These are phyloP conservation scores for Gouania willdenowi DNA, from an alignment of 2,797 vertebrate species.

Conservation along the genomic window DNA sequence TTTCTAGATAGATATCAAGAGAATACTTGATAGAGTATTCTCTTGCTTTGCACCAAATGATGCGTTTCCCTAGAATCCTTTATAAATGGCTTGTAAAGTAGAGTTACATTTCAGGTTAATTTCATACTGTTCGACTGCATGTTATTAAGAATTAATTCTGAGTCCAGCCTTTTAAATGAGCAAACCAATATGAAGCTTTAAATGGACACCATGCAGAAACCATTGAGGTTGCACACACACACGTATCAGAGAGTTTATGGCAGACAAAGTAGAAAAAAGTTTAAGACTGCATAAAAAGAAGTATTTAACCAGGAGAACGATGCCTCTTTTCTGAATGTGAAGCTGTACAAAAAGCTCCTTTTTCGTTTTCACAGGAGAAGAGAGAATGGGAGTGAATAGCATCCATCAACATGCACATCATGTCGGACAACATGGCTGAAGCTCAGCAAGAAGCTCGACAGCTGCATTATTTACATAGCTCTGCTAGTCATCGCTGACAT, in stretches of 20 bases:
- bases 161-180: too few relatives aligned
- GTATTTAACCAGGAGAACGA: background rate
- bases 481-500: slow-evolving; percentile 44
- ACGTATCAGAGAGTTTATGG: background rate
- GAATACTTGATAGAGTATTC: too few relatives aligned
- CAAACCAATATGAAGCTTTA: background rate
- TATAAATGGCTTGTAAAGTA: too few relatives aligned
- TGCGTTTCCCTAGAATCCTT: too few relatives aligned
- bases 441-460: slow-evolving; percentile 22
- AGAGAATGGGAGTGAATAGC: background rate
- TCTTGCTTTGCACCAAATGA: too few relatives aligned
- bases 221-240: slow-evolving; percentile 16
- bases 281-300: background rate
- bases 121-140: too few relatives aligned
- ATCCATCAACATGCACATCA: slow-evolving; percentile 16
- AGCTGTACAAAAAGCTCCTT: background rate
- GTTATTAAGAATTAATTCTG: too few relatives aligned
- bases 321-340: background rate
- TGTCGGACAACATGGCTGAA: slow-evolving; percentile 34
- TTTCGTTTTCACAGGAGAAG: background rate
- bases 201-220: slow-evolving; percentile 8
- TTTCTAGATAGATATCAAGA: too few relatives aligned
- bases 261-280: background rate
- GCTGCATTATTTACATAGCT: slow-evolving; percentile 42
- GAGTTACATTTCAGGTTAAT: too few relatives aligned